These are phyloP conservation scores for Auanema freiburgensis DNA, from an alignment of 2,888 invertebrate genomes.

Conservation along the genomic window DNA sequence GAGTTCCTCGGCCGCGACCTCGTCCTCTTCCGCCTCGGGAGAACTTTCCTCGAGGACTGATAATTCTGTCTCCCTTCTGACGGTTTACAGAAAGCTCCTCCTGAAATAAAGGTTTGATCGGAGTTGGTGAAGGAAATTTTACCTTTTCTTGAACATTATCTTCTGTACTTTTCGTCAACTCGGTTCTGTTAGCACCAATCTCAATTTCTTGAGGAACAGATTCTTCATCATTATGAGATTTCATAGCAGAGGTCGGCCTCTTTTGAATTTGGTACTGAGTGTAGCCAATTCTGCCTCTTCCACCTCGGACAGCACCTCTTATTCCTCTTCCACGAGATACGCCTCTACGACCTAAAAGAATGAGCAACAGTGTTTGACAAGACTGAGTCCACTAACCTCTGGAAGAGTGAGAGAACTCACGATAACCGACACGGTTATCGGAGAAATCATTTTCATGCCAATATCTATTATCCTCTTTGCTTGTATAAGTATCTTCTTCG, in stretches of 20 bases:
- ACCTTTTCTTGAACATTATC: slow-evolving; percentile 3
- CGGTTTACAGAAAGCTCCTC: neutral
- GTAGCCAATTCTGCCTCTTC: slow-evolving; percentile 11
- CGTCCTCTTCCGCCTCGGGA: slow-evolving; percentile 12
- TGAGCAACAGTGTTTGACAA: too few relatives aligned
- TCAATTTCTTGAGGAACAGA: neutral
- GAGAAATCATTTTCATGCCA: too few relatives aligned
- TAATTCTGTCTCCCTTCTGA: neutral
- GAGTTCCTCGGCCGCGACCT: slow-evolving; percentile 10
- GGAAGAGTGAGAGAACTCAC: too few relatives aligned
- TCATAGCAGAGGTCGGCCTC: slow-evolving; percentile 5
- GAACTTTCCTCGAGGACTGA: neutral
- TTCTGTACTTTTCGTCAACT: neutral
- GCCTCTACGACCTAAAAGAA: neutral
- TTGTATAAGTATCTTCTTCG: too few relatives aligned
- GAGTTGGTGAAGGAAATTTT: neutral
- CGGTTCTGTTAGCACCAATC: neutral
- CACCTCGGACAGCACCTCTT: slow-evolving; percentile 7
- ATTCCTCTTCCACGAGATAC: neutral
- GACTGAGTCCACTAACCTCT: too few relatives aligned
- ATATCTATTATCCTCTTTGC: too few relatives aligned
- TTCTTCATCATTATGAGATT: slow-evolving; percentile 4
- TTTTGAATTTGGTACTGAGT: slow-evolving; percentile 24
- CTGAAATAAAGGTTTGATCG: neutral
- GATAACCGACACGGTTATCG: too few relatives aligned